Conservation (phyloP, 2,797 vertebrate species). For the Cirrhinus mrigala region DNA sequence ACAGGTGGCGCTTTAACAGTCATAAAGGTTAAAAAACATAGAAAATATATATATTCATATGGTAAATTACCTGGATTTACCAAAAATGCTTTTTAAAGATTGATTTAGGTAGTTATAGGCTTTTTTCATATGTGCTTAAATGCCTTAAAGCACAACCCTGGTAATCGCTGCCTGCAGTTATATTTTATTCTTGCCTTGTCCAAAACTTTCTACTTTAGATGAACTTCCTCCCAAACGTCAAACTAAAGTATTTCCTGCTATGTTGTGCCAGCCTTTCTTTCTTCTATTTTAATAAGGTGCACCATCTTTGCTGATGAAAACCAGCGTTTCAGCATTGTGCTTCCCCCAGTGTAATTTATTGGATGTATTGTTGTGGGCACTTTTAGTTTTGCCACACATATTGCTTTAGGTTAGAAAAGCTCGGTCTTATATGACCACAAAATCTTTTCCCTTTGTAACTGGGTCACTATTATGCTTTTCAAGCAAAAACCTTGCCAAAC, state of each 20-base stretch:
- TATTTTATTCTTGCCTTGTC: neutral
- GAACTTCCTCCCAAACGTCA: neutral
- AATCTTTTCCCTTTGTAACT: neutral
- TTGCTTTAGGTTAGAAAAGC: slow-evolving; percentile 13
- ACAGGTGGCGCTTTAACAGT: too few species aligned
- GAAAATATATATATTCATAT: too few species aligned
- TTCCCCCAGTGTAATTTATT: neutral
- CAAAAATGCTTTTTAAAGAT: too few species aligned
- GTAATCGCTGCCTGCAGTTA: too few species aligned
- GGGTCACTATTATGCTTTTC: neutral
- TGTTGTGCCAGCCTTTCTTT: neutral
- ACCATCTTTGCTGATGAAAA: neutral
- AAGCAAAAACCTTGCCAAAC: neutral
- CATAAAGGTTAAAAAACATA: too few species aligned
- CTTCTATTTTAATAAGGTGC: neutral
- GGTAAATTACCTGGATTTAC: too few species aligned
- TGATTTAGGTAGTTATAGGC: too few species aligned
- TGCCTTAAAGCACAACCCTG: too few species aligned
- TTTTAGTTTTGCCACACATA: slow-evolving; percentile 25
- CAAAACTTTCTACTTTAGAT: neutral
- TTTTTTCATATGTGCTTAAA: too few species aligned
- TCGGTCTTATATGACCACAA: neutral
- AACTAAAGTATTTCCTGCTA: neutral
- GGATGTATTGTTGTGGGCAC: neutral
- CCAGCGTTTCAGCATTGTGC: neutral